Conservation (phyloP, 2,113 vertebrate genomes). For the Gymnorhina tibicen region DNA sequence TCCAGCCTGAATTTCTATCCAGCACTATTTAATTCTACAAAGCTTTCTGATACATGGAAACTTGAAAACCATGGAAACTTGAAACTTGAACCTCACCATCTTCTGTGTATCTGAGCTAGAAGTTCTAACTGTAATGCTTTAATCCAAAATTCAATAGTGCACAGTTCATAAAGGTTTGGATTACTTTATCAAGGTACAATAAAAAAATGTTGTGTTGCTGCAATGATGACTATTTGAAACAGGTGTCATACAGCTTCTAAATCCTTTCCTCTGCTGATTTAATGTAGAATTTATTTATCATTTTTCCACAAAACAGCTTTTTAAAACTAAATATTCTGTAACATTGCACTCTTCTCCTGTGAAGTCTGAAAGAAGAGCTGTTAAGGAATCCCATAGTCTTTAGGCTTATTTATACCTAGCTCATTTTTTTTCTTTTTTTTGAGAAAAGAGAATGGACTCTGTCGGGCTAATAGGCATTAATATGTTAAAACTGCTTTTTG, state of each 20-base stretch:
- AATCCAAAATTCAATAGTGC: conserved; percentile 19
- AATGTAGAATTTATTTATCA: neutral
- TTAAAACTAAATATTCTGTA: conserved; percentile 39
- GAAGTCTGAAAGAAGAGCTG: conserved; percentile 74
- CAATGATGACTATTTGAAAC: conserved; percentile 58
- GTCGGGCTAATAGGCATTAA: conserved; percentile 70
- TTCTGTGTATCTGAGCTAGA: conserved; percentile 14
- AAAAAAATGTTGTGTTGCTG: neutral
- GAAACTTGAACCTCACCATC: conserved; percentile 29
- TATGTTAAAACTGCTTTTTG: conserved; percentile 28
- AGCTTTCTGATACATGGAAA: conserved; percentile 19
- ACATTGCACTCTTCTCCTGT: conserved; percentile 80
- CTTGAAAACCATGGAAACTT: conserved; percentile 46
- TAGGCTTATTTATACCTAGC: conserved; percentile 83
- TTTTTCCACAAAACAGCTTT: conserved; percentile 1
- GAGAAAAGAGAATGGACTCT: conserved; percentile 75
- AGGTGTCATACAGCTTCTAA: conserved; percentile 19
- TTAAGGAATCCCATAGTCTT: conserved; percentile 70
- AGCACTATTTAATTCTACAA: neutral
- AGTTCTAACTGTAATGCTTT: conserved; percentile 16
- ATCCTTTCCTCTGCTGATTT: neutral
- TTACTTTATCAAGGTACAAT: conserved; percentile 21
- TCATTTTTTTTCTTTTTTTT: conserved; percentile 68
- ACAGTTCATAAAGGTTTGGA: conserved; percentile 1
- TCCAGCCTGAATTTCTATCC: conserved; percentile 31